Evolutionary conservation across 2,888 invertebrate genomes (phyloP).

Genomic region (Dolichopus griseipennis): DNA sequence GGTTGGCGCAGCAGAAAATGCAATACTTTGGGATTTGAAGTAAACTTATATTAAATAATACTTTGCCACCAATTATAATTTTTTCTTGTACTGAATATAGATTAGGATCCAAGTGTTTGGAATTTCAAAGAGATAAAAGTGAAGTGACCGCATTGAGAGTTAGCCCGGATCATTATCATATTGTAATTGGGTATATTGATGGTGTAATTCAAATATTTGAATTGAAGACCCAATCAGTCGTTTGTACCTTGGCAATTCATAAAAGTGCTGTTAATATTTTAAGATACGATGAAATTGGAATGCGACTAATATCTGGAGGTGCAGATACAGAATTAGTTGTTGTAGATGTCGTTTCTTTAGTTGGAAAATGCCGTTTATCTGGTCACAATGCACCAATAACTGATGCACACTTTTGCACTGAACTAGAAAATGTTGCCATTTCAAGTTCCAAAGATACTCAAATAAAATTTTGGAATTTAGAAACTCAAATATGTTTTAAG

Average conservation of each 20-base stretch:
- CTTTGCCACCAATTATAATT: neutral
- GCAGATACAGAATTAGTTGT: slow-evolving; percentile 89
- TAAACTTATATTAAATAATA: slow-evolving; percentile 36
- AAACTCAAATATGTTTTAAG: slow-evolving; percentile 90
- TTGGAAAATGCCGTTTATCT: slow-evolving; percentile 77
- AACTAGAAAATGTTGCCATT: slow-evolving; percentile 50
- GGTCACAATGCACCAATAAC: slow-evolving; percentile 91
- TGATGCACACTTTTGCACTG: slow-evolving; percentile 63
- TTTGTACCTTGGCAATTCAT: slow-evolving; percentile 69
- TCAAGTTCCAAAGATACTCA: slow-evolving; percentile 88
- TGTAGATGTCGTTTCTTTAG: slow-evolving; percentile 89
- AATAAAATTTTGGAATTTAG: slow-evolving; percentile 95
- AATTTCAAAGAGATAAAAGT: slow-evolving; percentile 70
- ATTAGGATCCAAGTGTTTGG: slow-evolving; percentile 55
- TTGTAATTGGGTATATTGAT: slow-evolving; percentile 89
- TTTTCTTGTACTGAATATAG: slow-evolving; percentile 22
- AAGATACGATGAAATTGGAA: slow-evolving; percentile 73
- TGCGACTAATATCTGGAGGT: slow-evolving; percentile 76
- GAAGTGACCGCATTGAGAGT: slow-evolving; percentile 68
- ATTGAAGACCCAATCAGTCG: slow-evolving; percentile 54
- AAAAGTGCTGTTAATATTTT: slow-evolving; percentile 73
- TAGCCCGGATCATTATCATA: slow-evolving; percentile 64
- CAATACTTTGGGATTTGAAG: slow-evolving; percentile 88
- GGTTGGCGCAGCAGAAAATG: slow-evolving; percentile 88
- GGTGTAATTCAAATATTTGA: slow-evolving; percentile 80